Conservation (phyloP, 1,140 invertebrate species). For the Dreissena polymorpha region DNA sequence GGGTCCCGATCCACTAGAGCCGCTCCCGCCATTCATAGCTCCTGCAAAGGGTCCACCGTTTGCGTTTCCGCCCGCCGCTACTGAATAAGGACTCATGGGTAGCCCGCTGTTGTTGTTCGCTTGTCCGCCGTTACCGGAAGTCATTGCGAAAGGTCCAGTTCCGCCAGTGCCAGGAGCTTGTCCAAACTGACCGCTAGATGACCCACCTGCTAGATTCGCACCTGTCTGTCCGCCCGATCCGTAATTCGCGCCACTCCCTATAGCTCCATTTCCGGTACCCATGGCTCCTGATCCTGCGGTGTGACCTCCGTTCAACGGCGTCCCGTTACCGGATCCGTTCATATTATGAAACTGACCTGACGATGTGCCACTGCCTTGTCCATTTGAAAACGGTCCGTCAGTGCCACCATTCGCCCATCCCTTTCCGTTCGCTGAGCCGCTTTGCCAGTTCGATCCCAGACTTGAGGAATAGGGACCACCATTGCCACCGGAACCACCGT, state of each 20-base stretch:
- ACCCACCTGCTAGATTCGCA: slow-evolving; percentile 10
- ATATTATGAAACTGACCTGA: slow-evolving; percentile 36
- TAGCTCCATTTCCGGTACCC: slow-evolving; percentile 18
- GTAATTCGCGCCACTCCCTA: not conserved
- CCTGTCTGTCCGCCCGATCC: not conserved
- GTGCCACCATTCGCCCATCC: slow-evolving; percentile 19
- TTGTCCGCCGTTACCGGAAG: not conserved
- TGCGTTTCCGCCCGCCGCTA: not conserved
- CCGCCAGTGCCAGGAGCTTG: slow-evolving; percentile 8
- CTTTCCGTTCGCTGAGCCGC: slow-evolving; percentile 19
- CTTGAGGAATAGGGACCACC: not conserved
- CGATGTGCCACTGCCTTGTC: slow-evolving; percentile 21
- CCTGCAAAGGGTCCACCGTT: slow-evolving; percentile 34
- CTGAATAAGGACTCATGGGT: slow-evolving; percentile 23
- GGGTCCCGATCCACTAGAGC: not conserved
- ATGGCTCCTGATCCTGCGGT: not conserved
- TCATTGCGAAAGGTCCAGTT: slow-evolving; percentile 30
- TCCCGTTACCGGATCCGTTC: slow-evolving; percentile 37
- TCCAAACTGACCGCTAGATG: not conserved
- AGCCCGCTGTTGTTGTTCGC: slow-evolving; percentile 10
- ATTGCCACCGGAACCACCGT: slow-evolving; percentile 12
- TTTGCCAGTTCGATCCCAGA: slow-evolving; percentile 11
- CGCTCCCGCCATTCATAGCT: not conserved
- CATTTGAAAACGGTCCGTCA: slow-evolving; percentile 29
- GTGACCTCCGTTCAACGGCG: slow-evolving; percentile 15